Percentiles rank a stretch among this genome's conserved stretches.
Evolutionary conservation across 2,888 invertebrate species (phyloP).

Genomic region (Plagiodera versicolora): DNA sequence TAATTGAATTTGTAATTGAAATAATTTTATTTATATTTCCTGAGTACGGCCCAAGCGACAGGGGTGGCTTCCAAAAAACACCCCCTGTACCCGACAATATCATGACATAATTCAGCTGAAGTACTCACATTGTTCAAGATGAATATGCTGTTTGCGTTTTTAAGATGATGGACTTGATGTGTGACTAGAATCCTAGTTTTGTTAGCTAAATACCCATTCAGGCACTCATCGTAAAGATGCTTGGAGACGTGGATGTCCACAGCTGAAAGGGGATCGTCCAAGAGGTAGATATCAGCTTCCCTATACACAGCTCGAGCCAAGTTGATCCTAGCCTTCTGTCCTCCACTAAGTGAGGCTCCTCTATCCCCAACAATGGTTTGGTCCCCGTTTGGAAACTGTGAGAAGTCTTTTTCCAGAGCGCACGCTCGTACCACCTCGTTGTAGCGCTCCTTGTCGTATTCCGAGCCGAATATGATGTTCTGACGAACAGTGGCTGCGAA

Average conservation of each 20-base stretch:
- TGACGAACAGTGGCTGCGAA: conserved; percentile 76
- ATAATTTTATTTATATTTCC: no score
- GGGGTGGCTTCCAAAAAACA: no score
- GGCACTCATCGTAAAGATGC: conserved; percentile 77
- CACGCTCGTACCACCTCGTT: conserved; percentile 64
- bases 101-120: no score
- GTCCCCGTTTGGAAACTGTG: conserved; percentile 70
- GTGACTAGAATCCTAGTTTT: conserved; percentile 79
- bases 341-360: conserved; percentile 79
- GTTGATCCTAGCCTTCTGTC: conserved; percentile 77
- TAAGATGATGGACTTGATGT: conserved; percentile 83
- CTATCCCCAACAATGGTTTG: conserved; percentile 78
- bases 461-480: conserved; percentile 82
- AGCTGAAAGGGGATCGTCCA: conserved; percentile 86
- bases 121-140: conserved; percentile 64
- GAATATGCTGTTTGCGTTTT: conserved; percentile 67
- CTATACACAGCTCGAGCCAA: conserved; percentile 69
- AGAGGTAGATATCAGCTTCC: conserved; percentile 75
- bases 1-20: no score
- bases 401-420: conserved; percentile 73
- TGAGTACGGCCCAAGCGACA: no score
- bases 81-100: no score
- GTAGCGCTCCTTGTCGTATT: conserved; percentile 64
- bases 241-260: conserved; percentile 81
- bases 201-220: conserved; percentile 65